Conservation (phyloP, 2,797 vertebrate species). For the Prionace glauca region DNA sequence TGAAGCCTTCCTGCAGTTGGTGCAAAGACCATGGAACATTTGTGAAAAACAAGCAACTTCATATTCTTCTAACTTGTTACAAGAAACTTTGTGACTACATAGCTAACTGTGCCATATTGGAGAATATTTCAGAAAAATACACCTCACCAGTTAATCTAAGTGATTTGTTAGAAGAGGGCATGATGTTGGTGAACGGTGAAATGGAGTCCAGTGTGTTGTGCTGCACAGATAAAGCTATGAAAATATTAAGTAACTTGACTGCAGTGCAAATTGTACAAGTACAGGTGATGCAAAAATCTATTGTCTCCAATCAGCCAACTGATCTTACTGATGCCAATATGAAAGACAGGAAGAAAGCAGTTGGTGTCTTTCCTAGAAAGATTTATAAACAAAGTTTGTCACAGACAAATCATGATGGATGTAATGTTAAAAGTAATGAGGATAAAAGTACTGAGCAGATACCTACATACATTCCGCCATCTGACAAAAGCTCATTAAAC, state of each 20-base stretch:
- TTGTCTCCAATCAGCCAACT: neutral
- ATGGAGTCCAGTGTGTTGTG: slow-evolving; percentile 55
- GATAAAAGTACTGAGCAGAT: neutral
- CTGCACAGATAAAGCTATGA: slow-evolving; percentile 69
- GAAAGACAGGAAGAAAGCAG: neutral
- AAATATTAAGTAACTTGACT: slow-evolving; percentile 83
- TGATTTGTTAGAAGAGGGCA: slow-evolving; percentile 84
- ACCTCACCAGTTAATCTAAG: slow-evolving; percentile 81
- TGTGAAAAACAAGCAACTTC: slow-evolving; percentile 89
- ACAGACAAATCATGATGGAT: neutral
- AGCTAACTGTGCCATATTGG: slow-evolving; percentile 78
- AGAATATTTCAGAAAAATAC: slow-evolving; percentile 82
- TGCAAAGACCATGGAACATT: slow-evolving; percentile 98
- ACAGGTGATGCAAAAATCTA: slow-evolving; percentile 66
- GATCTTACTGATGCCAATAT: neutral
- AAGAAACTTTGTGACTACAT: slow-evolving; percentile 94
- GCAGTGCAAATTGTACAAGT: slow-evolving; percentile 84
- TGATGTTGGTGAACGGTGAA: slow-evolving; percentile 65
- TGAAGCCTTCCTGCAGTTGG: slow-evolving; percentile 97
- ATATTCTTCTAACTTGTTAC: slow-evolving; percentile 90
- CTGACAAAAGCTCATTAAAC: neutral
- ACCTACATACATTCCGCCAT: neutral
- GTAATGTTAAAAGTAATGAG: slow-evolving; percentile 3
- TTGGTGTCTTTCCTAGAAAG: neutral
- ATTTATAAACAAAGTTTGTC: neutral